Evolutionary conservation across 2,888 invertebrate genomes (phyloP), one percentile per base, ranked within the genome.

Genomic region (Caenorhabditis plicata): DNA sequence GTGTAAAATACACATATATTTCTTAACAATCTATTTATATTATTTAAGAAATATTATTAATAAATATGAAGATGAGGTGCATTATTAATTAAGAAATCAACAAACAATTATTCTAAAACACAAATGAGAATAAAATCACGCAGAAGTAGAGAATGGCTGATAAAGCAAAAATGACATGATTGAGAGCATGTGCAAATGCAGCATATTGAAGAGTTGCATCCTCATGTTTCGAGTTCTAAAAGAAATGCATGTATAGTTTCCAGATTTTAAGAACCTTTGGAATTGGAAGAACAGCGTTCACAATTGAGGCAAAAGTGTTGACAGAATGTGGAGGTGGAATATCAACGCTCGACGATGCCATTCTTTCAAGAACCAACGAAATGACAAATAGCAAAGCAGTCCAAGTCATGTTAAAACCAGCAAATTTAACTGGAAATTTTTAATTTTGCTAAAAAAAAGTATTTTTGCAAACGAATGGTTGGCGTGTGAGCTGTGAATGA

Each of bases 401-500:
- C 58, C 68, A 62, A 15, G 64, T 56, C 66, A 81, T 53, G 64
- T 81, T 80, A 71, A 80, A 79, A 2, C 69, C 69, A 32, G 75
- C 71, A 64, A 64, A 80, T 62, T 69, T 68, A 27, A 80, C 80
- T 81, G 63, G 52, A 77, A 74, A 11, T 4, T 17, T 22, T 27
- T 39, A n/a, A 2, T 13, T 1, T n/a, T 13, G 23, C 23, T 1
- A 8, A 20, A 31, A 33, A 19, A 19, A 25, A 43, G 31, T 42
- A 68, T 71, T 70, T 44, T n/a, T n/a, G n/a, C n/a, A n/a, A n/a
- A 81, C 80, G 49, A 53, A 81, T 78, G 7, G 73, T 68, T 9
- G 80, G 80, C 13, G 75, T 75, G 23, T 73, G 68, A 7, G 74
- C 67, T n/a, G 79, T 75, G 56, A 70, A 80, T n/a, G 60, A 60